These are phyloP conservation scores for Temnothorax nylanderi DNA, from an alignment of 1,140 invertebrate genomes.

Conservation along the genomic window DNA sequence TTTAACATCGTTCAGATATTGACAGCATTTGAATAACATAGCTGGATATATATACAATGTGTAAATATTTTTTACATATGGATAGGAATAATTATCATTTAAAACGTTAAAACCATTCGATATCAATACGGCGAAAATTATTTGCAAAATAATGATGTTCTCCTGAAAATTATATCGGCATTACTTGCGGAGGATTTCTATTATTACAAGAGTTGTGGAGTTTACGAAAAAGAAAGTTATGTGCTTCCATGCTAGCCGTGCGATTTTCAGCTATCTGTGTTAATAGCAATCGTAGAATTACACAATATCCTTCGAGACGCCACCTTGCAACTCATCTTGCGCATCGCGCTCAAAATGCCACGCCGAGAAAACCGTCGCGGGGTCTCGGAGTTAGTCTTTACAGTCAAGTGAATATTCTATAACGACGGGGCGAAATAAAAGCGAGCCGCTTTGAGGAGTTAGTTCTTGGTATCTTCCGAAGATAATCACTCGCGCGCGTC, in stretches of 20 bases:
- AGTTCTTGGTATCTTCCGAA: slow-evolving; percentile 37
- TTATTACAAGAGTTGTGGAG: not conserved
- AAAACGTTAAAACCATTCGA: not conserved
- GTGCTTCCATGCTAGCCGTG: not conserved
- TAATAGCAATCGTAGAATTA: slow-evolving; percentile 36
- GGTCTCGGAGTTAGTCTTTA: slow-evolving; percentile 36
- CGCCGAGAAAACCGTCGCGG: not conserved
- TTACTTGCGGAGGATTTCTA: not conserved
- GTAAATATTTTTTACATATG: not conserved
- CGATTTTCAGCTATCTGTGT: slow-evolving; percentile 26
- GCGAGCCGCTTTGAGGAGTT: slow-evolving; percentile 11
- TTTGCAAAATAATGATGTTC: not conserved
- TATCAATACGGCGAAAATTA: not conserved
- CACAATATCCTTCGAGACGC: slow-evolving; percentile 14
- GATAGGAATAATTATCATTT: not conserved
- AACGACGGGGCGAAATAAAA: slow-evolving; percentile 27
- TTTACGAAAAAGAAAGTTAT: not conserved
- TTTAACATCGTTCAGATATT: not conserved
- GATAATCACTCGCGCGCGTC: slow-evolving; percentile 58
- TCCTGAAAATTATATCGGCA: not conserved
- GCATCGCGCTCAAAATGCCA: slow-evolving; percentile 24
- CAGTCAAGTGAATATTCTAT: slow-evolving; percentile 44
- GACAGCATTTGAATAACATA: not conserved
- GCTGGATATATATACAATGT: not conserved
- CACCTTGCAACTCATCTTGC: not conserved